Percentiles rank a stretch among this genome's conserved stretches.
Conservation (phyloP, 2,888 invertebrate species). For the Trichopoda pennipes region DNA sequence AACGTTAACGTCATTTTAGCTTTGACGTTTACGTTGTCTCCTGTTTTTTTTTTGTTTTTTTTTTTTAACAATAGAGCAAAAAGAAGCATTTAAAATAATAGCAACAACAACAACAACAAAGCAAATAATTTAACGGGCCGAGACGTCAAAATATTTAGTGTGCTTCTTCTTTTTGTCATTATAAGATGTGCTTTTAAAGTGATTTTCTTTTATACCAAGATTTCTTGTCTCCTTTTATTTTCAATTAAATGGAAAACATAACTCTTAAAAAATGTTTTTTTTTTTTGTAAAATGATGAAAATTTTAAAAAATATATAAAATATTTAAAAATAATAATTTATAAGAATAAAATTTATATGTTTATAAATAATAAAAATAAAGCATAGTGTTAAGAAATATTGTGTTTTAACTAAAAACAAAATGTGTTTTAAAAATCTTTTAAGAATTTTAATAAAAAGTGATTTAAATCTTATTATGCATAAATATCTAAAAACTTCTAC, state of each 20-base stretch:
- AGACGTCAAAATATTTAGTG: conserved; percentile 65
- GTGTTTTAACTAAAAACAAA: conserved; percentile 28
- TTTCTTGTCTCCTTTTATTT: conserved; percentile 12
- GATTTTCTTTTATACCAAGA: conserved; percentile 36
- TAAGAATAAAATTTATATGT: background rate
- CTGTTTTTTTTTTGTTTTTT: too few relatives aligned
- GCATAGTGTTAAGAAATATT: conserved; percentile 6
- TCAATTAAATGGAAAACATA: conserved; percentile 27
- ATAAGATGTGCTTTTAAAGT: conserved; percentile 60
- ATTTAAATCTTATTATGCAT: conserved; percentile 40
- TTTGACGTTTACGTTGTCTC: conserved; percentile 65
- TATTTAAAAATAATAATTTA: background rate
- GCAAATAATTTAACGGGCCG: conserved; percentile 52
- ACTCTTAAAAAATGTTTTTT: conserved; percentile 35
- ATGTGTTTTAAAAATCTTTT: conserved; percentile 57
- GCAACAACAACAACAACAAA: conserved; percentile 34
- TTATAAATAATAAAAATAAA: conserved; percentile 1
- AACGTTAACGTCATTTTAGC: conserved; percentile 54
- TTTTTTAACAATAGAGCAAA: conserved; percentile 22
- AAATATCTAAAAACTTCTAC: conserved; percentile 49
- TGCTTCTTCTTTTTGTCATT: conserved; percentile 64
- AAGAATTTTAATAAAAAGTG: conserved; percentile 37
- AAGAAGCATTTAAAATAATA: conserved; percentile 40
- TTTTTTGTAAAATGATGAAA: conserved; percentile 60
- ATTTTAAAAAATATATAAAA: conserved; percentile 17